A percentile compares a stretch with the other conserved stretches of the same genome.
Conservation (phyloP, 2,888 invertebrate genomes). For the Tyria jacobaeae region DNA sequence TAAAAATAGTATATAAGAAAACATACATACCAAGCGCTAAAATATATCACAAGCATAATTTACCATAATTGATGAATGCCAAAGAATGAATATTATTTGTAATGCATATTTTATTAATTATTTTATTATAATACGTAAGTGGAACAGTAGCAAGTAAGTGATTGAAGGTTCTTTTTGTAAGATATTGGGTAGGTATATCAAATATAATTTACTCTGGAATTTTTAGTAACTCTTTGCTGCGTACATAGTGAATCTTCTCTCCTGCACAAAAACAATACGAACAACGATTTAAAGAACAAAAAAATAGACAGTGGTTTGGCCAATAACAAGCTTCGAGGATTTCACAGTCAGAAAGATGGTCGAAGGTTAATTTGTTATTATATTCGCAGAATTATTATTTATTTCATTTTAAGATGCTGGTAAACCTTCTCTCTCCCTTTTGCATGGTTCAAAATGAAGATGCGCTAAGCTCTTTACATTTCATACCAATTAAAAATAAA, state of each 20-base stretch:
- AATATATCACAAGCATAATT: background rate
- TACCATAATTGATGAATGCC: background rate
- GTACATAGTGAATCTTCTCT: background rate
- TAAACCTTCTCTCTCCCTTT: too few relatives aligned
- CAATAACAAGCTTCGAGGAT: background rate
- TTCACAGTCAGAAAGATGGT: background rate
- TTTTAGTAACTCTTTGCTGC: background rate
- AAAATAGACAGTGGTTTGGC: background rate
- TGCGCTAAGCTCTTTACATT: too few relatives aligned
- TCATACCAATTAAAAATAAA: too few relatives aligned
- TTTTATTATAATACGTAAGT: background rate
- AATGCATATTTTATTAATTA: background rate
- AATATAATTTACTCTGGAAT: background rate
- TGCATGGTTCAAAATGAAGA: too few relatives aligned
- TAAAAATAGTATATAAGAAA: background rate
- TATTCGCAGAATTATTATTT: background rate
- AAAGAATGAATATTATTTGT: background rate
- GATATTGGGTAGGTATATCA: too few relatives aligned
- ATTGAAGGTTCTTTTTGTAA: too few relatives aligned
- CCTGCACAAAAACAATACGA: background rate
- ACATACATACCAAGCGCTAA: background rate
- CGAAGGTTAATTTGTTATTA: background rate
- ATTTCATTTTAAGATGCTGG: too few relatives aligned
- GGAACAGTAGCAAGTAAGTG: too few relatives aligned
- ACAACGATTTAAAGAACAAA: background rate